Percentiles rank a stretch among this genome's conserved stretches.
Conservation (phyloP, 1,140 invertebrate species). For the Bursaphelenchus mucronatus region DNA sequence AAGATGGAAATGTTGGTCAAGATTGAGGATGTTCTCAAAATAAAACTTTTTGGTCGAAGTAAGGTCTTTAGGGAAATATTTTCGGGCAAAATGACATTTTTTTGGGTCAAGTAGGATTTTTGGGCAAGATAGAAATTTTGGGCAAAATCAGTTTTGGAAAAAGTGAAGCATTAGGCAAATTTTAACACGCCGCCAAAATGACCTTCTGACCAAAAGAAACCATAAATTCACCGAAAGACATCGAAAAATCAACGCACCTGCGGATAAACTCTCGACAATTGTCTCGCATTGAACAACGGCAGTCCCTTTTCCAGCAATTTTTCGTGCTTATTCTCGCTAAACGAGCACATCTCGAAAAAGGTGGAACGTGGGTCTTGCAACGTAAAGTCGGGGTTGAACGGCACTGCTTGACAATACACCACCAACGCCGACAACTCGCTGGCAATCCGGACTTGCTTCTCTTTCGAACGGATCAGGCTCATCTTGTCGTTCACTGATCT, state of each 20-base stretch:
- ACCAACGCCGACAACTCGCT: constrained; percentile 57
- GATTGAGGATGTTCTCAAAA: too few relatives aligned
- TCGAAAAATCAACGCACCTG: constrained; percentile 60
- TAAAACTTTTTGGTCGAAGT: too few relatives aligned
- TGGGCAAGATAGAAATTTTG: too few relatives aligned
- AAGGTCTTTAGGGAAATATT: too few relatives aligned
- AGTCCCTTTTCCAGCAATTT: constrained; percentile 56
- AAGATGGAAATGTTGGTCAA: too few relatives aligned
- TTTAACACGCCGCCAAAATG: too few relatives aligned
- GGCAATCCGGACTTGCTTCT: constrained; percentile 54
- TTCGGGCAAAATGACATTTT: too few relatives aligned
- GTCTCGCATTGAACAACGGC: constrained; percentile 46
- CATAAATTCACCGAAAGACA: too few relatives aligned
- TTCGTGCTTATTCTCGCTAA: constrained; percentile 57
- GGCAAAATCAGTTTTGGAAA: too few relatives aligned
- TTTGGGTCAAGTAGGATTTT: too few relatives aligned
- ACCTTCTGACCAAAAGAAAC: too few relatives aligned
- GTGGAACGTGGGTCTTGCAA: constrained; percentile 35
- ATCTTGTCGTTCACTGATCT: constrained; percentile 47
- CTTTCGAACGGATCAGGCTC: constrained; percentile 45
- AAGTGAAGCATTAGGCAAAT: too few relatives aligned
- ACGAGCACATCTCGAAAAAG: constrained; percentile 61
- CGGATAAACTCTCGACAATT: constrained; percentile 82
- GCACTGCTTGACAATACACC: constrained; percentile 57
- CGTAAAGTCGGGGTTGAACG: constrained; percentile 55